phyloP scores from a whole-genome alignment of 2,797 vertebrate species.

The Steatocranus sp. region DNA sequence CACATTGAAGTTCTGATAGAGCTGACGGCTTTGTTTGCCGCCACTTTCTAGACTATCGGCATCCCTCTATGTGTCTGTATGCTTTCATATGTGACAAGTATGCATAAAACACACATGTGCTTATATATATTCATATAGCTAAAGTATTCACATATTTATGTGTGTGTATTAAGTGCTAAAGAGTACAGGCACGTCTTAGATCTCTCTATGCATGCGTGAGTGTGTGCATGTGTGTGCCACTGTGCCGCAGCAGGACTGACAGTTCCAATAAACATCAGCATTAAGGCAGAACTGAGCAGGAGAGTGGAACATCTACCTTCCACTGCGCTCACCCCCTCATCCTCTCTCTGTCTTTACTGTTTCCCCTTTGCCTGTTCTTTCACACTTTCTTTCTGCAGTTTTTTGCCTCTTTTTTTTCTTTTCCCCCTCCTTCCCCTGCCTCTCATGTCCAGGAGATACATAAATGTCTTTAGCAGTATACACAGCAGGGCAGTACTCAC shows the following conservation, averaged over 20 bases:
- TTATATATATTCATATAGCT: neutral
- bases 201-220: neutral
- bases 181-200: neutral
- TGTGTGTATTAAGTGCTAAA: neutral
- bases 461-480: slow-evolving; percentile 10
- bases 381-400: neutral
- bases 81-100: neutral
- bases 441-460: neutral
- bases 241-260: slow-evolving; percentile 40
- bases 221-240: neutral
- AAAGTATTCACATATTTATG: neutral
- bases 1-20: neutral
- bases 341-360: neutral
- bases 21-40: neutral
- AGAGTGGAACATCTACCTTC: slow-evolving; percentile 17
- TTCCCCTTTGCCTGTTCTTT: neutral
- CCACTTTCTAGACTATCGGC: slow-evolving; percentile 30
- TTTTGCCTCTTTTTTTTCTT: neutral
- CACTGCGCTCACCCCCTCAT: neutral
- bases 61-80: neutral
- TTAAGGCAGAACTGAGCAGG: slow-evolving; percentile 50
- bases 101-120: neutral
- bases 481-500: neutral
- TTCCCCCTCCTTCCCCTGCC: neutral
- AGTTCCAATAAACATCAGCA: slow-evolving; percentile 58